These are phyloP conservation scores for Apamea anceps DNA, from an alignment of 2,888 invertebrate species.

Conservation along the genomic window DNA sequence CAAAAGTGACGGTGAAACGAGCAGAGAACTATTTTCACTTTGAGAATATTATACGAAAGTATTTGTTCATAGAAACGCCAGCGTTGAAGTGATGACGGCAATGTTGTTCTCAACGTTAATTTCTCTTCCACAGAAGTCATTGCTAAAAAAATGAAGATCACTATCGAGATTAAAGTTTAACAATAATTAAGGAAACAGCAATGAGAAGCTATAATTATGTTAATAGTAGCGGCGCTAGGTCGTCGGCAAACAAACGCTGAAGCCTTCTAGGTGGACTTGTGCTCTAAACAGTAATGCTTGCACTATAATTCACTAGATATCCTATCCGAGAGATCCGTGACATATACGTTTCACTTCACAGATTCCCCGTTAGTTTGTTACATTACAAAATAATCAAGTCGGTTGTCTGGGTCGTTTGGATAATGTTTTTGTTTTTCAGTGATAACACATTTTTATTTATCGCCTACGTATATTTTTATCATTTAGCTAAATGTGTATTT, in stretches of 20 bases:
- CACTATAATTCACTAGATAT: neutral
- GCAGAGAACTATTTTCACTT: slow-evolving; percentile 13
- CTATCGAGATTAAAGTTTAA: neutral
- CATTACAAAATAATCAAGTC: slow-evolving; percentile 4
- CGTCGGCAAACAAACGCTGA: slow-evolving; percentile 38
- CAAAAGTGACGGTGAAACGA: neutral
- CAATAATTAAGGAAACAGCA: slow-evolving; percentile 18
- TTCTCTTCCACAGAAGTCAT: slow-evolving; percentile 14
- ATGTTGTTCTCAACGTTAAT: slow-evolving; percentile 17
- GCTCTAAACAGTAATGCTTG: slow-evolving; percentile 7
- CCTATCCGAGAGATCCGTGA: slow-evolving; percentile 1
- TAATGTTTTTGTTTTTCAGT: slow-evolving; percentile 36
- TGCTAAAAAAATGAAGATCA: slow-evolving; percentile 7
- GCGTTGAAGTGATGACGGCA: slow-evolving; percentile 15
- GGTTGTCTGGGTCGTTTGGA: slow-evolving; percentile 2
- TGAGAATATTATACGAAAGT: slow-evolving; percentile 4
- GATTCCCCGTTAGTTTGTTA: neutral
- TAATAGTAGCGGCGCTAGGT: slow-evolving; percentile 41
- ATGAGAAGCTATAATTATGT: slow-evolving; percentile 36
- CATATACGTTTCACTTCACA: neutral
- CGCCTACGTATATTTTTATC: slow-evolving; percentile 1
- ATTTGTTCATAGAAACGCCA: slow-evolving; percentile 13
- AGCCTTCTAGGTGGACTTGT: slow-evolving; percentile 48
- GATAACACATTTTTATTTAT: slow-evolving; percentile 9
- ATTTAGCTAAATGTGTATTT: neutral